These are phyloP conservation scores for Parnassius glacialis DNA, from an alignment of 2,888 invertebrate genomes.

Conservation along the genomic window DNA sequence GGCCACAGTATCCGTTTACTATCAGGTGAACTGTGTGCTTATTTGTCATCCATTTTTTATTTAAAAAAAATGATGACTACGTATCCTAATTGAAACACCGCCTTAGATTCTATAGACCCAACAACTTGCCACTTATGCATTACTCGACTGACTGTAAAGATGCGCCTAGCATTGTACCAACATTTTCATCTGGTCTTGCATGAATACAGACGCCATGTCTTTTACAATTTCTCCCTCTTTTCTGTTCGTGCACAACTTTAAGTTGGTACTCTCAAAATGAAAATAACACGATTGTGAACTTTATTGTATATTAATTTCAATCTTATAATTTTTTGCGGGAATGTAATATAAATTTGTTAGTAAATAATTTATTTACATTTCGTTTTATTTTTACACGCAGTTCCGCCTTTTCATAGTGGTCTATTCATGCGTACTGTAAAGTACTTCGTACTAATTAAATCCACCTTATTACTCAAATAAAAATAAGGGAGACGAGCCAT, in stretches of 20 bases:
- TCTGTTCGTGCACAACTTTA: slow-evolving; percentile 30
- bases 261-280: slow-evolving; percentile 21
- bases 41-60: too few relatives aligned
- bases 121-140: slow-evolving; percentile 57
- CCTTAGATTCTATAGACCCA: slow-evolving; percentile 15
- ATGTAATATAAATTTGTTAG: slow-evolving; percentile 26
- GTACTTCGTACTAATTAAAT: slow-evolving; percentile 52
- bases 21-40: too few relatives aligned
- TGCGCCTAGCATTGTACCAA: slow-evolving; percentile 58
- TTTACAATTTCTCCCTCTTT: slow-evolving; percentile 43
- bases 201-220: slow-evolving; percentile 53
- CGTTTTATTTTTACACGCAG: slow-evolving; percentile 52
- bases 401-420: slow-evolving; percentile 37
- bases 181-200: slow-evolving; percentile 54
- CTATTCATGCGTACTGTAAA: slow-evolving; percentile 53
- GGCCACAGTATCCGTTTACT: too few relatives aligned
- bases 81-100: slow-evolving; percentile 2
- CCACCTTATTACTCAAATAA: slow-evolving; percentile 42
- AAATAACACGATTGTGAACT: slow-evolving; percentile 25
- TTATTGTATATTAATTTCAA: slow-evolving; percentile 21
- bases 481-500: slow-evolving; percentile 29
- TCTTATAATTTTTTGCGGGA: slow-evolving; percentile 4
- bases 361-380: slow-evolving; percentile 45
- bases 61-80: not conserved
- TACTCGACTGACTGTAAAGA: slow-evolving; percentile 48